Conservation (phyloP, 2,113 vertebrate species). For the Amblyornis subalaris region DNA sequence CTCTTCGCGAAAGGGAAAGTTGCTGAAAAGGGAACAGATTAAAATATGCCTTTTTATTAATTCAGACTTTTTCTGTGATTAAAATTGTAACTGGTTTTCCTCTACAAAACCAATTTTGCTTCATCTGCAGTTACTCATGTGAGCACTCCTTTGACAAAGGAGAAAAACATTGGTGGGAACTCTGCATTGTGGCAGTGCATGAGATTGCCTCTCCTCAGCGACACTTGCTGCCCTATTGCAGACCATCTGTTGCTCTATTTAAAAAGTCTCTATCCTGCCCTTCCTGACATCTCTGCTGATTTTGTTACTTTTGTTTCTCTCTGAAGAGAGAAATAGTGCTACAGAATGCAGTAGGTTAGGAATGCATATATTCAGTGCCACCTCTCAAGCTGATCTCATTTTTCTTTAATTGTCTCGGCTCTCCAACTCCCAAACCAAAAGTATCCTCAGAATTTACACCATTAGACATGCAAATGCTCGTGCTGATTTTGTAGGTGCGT, state of each 20-base stretch:
- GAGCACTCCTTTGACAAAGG: not conserved
- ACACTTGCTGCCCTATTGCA: not conserved
- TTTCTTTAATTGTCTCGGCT: not conserved
- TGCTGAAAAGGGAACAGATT: not conserved
- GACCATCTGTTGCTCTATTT: not conserved
- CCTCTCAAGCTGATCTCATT: not conserved
- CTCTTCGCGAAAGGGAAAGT: fast-evolving
- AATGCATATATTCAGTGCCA: not conserved
- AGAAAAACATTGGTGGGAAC: not conserved
- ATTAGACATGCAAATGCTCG: not conserved
- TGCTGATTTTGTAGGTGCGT: not conserved
- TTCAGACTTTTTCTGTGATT: not conserved
- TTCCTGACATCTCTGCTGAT: not conserved
- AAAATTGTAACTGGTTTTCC: not conserved
- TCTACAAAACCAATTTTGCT: not conserved
- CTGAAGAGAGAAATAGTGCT: not conserved
- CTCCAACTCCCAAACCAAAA: not conserved
- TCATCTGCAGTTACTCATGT: not conserved
- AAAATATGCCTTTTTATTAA: not conserved
- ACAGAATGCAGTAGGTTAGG: not conserved
- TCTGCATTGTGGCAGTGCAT: not conserved
- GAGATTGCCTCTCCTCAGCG: fast-evolving
- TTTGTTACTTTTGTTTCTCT: not conserved
- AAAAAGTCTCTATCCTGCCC: not conserved
- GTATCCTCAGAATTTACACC: not conserved